Conservation (phyloP, 1,140 invertebrate species). For the Mylabris phalerata region DNA sequence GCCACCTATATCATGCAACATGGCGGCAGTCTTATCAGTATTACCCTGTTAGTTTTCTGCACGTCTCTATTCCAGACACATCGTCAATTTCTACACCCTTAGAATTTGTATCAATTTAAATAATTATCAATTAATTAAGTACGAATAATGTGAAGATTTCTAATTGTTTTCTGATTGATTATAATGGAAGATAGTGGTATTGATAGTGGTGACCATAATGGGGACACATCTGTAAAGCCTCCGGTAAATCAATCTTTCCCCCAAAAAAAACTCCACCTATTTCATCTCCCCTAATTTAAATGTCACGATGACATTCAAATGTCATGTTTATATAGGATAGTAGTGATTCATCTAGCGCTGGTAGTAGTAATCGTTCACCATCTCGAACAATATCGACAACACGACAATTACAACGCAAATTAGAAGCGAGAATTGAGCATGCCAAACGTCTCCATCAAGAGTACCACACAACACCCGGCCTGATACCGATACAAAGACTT, state of each 20-base stretch:
- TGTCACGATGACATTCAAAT: neutral
- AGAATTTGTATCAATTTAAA: no score
- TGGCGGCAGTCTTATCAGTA: no score
- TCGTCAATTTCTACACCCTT: neutral
- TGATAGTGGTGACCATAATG: constrained; percentile 54
- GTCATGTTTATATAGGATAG: constrained; percentile 16
- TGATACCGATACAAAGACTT: constrained; percentile 54
- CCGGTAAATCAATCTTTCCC: constrained; percentile 9
- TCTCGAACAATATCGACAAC: constrained; percentile 24
- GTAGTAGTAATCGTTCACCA: constrained; percentile 31
- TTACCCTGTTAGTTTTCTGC: no score
- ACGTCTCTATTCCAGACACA: neutral
- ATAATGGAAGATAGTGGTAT: constrained; percentile 60
- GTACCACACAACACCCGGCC: constrained; percentile 45
- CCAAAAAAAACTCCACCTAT: neutral
- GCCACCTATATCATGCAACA: no score
- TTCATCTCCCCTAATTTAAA: neutral
- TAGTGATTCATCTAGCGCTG: constrained; percentile 37
- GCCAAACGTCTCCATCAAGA: constrained; percentile 52
- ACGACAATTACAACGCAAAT: constrained; percentile 34
- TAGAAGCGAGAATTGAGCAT: constrained; percentile 51
- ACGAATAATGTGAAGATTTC: neutral
- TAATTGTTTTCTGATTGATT: neutral
- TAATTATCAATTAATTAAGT: neutral
- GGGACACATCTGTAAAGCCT: constrained; percentile 29